Evolutionary conservation across 2,113 vertebrate species (phyloP).

Genomic region (Tachycineta bicolor): DNA sequence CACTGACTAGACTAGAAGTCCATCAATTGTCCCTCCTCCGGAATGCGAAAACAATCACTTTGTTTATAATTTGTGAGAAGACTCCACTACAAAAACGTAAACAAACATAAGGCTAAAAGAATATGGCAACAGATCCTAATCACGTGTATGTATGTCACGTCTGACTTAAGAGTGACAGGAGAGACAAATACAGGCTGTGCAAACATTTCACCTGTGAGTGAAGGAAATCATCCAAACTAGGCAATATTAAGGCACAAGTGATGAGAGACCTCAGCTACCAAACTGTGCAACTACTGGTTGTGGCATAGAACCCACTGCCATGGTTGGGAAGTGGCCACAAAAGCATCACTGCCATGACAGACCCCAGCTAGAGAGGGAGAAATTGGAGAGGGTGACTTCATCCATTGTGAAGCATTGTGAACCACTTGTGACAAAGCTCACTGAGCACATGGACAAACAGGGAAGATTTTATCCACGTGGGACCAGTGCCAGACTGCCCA

Average conservation of each 20-base stretch:
- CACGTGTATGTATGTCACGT: no score
- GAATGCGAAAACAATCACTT: no score
- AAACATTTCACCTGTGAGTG: not conserved
- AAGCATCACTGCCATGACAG: accelerated
- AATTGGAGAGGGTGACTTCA: accelerated
- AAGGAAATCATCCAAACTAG: not conserved
- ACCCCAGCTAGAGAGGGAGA: not conserved
- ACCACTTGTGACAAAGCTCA: not conserved
- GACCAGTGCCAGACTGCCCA: not conserved
- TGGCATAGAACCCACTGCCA: not conserved
- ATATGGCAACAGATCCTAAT: no score
- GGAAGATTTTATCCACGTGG: not conserved
- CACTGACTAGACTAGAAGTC: no score
- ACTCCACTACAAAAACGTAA: no score
- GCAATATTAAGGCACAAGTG: not conserved
- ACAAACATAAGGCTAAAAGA: no score
- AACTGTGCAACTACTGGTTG: not conserved
- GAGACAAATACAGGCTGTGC: not conserved
- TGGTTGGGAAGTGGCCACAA: accelerated
- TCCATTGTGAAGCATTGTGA: not conserved
- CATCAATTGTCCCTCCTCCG: no score
- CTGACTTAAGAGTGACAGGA: no score
- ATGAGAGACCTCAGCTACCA: not conserved
- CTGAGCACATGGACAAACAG: accelerated
- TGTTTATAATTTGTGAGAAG: no score